Conservation (phyloP, 1,140 invertebrate genomes). For the Trichomalopsis sarcophagae region DNA sequence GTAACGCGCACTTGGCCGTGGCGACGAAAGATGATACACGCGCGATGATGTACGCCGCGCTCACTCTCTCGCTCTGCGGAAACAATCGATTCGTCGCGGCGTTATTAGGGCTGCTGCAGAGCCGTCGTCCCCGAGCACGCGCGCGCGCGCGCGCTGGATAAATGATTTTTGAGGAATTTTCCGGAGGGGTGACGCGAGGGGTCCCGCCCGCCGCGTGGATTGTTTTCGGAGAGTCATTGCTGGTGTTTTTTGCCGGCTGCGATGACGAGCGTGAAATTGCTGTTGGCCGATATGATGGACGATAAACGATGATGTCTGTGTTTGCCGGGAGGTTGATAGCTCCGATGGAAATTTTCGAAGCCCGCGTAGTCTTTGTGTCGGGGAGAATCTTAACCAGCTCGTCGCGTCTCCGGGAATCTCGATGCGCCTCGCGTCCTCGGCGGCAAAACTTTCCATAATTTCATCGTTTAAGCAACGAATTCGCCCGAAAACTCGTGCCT, state of each 20-base stretch:
- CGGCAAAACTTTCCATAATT: conserved; percentile 53
- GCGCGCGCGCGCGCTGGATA: neutral
- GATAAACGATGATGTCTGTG: conserved; percentile 29
- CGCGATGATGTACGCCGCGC: conserved; percentile 13
- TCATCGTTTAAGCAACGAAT: conserved; percentile 54
- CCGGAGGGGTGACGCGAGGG: neutral
- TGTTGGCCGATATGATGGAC: conserved; percentile 17
- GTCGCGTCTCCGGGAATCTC: conserved; percentile 13
- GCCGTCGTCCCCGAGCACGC: neutral
- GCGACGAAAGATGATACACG: conserved; percentile 51
- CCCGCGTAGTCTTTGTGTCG: too few species aligned
- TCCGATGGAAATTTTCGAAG: neutral
- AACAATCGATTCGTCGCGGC: conserved; percentile 48
- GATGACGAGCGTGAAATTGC: conserved; percentile 48
- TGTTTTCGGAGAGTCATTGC: neutral
- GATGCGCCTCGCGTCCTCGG: conserved; percentile 36
- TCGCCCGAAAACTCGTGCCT: conserved; percentile 45
- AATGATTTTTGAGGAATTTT: conserved; percentile 45
- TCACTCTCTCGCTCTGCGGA: neutral
- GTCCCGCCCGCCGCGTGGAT: too few species aligned
- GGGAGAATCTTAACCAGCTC: neutral
- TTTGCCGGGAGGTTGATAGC: neutral
- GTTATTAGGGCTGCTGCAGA: neutral
- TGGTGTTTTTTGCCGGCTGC: conserved; percentile 4
- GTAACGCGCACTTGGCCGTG: conserved; percentile 31